Base-by-base conservation (phyloP, 1,140 invertebrate species). In the Laupala kohalensis region DNA sequence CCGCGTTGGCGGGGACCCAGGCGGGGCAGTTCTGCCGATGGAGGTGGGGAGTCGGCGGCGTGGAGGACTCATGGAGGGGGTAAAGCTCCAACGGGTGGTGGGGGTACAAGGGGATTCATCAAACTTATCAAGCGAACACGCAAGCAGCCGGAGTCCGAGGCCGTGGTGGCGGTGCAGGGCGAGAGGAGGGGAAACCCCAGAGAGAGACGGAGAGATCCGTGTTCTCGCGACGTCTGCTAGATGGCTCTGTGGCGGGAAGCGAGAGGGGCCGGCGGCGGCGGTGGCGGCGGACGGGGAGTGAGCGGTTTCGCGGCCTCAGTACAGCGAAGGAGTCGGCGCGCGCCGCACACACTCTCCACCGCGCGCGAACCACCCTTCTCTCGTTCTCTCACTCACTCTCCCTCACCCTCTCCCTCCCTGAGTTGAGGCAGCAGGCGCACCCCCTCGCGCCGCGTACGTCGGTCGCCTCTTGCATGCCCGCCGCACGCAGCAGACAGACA, bases 31-130 rank as follows among this genome's bases (percentile, higher is more conserved):
- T 53, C 65, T 64, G 25, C 53, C 23, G 53, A 24, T 13, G 37
- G 25, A 15, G 23, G 27, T 9, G 23, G 70, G 71, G 66, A 27
- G 65, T 27, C 30, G n/a, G 71, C 27, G 71, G n/a, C 27, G 15
- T 12, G 25, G 71, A 67, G 2, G 29, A 15, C 12, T 28, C 13
- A 24, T 26, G 63, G 71, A 30, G 25, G 64, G 27, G 71, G 71
- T 27, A 26, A n/a, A n/a, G 23, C 26, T 9, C 26, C 25, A 19
- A 13, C 26, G 23, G 2, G 1, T 53, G 68, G 26, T 24, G 29
- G 68, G 65, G 2, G 65, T 25, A 66, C 24, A 27, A 65, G 23
- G 70, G 64, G 70, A 71, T 71, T 71, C 70, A 71, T 65, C 70
- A 71, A 71, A 64, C 30, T 71, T 63, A 71, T 71, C 53, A 71